Conservation (phyloP, 2,797 vertebrate species). For the Enteromius anoplus region DNA sequence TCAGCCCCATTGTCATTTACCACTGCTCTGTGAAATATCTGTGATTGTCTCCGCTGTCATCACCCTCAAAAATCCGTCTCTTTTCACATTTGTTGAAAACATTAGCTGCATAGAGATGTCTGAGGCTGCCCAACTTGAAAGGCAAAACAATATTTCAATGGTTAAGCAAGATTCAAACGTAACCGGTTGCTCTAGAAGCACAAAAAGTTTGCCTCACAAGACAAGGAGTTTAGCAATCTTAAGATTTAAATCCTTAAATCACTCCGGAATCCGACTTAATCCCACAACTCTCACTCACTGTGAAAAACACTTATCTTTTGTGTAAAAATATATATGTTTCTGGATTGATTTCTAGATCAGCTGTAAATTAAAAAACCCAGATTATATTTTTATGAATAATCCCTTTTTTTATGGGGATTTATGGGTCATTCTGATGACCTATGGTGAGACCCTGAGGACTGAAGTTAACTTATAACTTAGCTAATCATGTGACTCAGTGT, state of each 20-base stretch:
- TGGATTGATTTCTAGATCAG: background rate
- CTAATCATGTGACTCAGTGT: background rate
- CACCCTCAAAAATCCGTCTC: background rate
- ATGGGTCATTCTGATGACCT: background rate
- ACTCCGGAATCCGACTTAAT: background rate
- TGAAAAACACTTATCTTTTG: background rate
- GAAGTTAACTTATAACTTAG: background rate
- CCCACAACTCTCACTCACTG: background rate
- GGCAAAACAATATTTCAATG: background rate
- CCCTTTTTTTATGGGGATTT: background rate
- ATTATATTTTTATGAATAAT: background rate
- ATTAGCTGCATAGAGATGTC: background rate
- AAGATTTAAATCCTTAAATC: background rate
- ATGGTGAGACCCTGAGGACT: background rate
- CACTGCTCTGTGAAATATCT: background rate
- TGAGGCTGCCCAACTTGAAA: background rate
- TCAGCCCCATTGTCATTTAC: background rate
- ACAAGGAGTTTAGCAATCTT: background rate
- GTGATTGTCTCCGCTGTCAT: background rate
- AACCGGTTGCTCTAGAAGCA: background rate
- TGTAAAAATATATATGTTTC: background rate
- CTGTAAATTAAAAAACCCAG: background rate
- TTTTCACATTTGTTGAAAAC: background rate
- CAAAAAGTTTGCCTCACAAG: background rate
- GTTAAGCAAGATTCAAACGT: background rate